phyloP scores from a whole-genome alignment of 2,113 vertebrate genomes.

The Rhinoptilus africanus region DNA sequence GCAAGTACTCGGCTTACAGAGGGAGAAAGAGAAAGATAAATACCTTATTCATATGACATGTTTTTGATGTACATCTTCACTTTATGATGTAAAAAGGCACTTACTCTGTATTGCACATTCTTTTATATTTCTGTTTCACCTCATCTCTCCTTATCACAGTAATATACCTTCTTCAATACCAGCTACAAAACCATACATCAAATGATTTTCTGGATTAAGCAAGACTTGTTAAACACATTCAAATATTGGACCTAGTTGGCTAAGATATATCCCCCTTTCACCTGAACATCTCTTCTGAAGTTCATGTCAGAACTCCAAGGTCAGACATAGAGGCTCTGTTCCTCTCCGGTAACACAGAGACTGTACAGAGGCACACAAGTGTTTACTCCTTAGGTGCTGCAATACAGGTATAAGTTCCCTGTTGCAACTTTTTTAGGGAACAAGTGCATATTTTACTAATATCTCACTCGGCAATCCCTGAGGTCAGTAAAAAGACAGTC shows the following conservation, averaged over 20 bases:
- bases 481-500: neutral
- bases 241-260: neutral
- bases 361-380: neutral
- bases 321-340: neutral
- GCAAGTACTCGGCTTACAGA: neutral
- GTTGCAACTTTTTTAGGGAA: neutral
- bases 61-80: neutral
- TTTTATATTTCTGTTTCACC: neutral
- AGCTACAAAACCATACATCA: neutral
- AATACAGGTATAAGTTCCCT: neutral
- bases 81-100: neutral
- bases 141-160: neutral
- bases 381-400: neutral
- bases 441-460: neutral
- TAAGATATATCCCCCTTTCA: neutral
- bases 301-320: neutral
- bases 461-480: neutral
- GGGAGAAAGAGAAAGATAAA: neutral
- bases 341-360: neutral
- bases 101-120: neutral
- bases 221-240: neutral
- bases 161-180: neutral
- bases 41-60: neutral
- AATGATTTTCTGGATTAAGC: constrained; percentile 4
- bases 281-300: neutral